Conservation (phyloP, 2,797 vertebrate genomes). For the Acrossocheilus wenchowensis region DNA sequence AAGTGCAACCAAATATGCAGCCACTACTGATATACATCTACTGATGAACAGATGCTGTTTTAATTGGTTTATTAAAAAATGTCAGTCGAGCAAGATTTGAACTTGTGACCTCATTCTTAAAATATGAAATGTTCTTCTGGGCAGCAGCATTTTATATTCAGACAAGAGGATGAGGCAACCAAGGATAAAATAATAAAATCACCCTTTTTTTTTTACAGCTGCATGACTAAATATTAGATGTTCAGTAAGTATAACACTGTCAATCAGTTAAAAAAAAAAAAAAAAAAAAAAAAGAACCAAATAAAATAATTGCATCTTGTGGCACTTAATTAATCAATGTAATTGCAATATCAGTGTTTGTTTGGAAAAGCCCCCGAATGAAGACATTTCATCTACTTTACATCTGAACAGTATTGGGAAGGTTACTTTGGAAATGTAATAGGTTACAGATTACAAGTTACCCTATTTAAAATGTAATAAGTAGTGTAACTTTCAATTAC, state of each 20-base stretch:
- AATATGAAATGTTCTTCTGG: slow-evolving; percentile 1
- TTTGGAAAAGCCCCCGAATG: neutral
- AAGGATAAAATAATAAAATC: neutral
- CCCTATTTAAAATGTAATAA: too few species aligned
- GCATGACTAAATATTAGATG: slow-evolving; percentile 6
- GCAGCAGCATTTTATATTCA: neutral
- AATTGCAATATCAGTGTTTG: neutral
- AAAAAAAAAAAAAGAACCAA: neutral
- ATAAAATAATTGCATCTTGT: neutral
- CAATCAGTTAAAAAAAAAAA: neutral
- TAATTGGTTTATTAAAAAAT: slow-evolving; percentile 19
- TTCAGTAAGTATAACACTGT: slow-evolving; percentile 17
- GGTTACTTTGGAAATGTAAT: too few species aligned
- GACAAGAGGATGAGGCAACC: neutral
- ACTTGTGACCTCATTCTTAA: neutral
- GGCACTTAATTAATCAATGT: neutral
- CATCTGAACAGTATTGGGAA: too few species aligned
- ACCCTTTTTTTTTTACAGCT: neutral
- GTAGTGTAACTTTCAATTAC: too few species aligned
- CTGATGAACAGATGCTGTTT: slow-evolving; percentile 17
- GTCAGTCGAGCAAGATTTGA: slow-evolving; percentile 20
- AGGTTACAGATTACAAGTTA: too few species aligned
- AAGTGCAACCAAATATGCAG: slow-evolving; percentile 11
- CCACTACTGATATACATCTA: neutral
- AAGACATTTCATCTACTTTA: neutral